A percentile compares a stretch with the other conserved stretches of the same genome.
Evolutionary conservation across 2,888 invertebrate species (phyloP).

Genomic region (Macrophya alboannulata): DNA sequence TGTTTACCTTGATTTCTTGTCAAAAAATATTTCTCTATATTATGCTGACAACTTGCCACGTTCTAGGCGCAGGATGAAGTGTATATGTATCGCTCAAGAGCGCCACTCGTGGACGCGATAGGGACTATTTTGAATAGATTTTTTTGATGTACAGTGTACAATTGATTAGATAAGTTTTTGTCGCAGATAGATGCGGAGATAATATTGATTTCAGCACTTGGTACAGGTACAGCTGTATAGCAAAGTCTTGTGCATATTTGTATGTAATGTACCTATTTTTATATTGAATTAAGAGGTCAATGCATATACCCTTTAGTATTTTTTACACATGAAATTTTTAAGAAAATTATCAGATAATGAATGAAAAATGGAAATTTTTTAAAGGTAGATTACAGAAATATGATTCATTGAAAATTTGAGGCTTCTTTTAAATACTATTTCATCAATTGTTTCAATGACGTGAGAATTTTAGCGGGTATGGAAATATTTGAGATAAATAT

Average conservation of each 20-base stretch:
- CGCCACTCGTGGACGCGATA: slow-evolving; percentile 36
- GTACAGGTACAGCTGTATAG: neutral
- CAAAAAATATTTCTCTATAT: neutral
- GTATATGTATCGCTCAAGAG: neutral
- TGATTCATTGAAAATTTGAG: neutral
- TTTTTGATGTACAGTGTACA: neutral
- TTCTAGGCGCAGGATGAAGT: slow-evolving; percentile 45
- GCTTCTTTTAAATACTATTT: neutral
- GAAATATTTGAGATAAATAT: neutral
- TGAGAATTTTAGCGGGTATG: neutral
- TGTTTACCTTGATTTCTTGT: slow-evolving; percentile 34
- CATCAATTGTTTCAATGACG: neutral
- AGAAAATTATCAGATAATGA: neutral
- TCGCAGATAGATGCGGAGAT: neutral
- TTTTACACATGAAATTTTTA: too few species aligned
- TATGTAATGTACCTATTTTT: neutral
- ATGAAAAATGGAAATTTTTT: neutral
- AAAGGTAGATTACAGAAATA: neutral
- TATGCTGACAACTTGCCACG: slow-evolving; percentile 41
- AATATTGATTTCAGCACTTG: neutral
- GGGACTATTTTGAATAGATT: slow-evolving; percentile 30
- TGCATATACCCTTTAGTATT: neutral
- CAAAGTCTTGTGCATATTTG: neutral
- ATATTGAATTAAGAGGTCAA: neutral
- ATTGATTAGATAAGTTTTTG: slow-evolving; percentile 2